Percentiles rank a stretch among this genome's conserved stretches.
Conservation (phyloP, 2,113 vertebrate species). For the Xiphias gladius region DNA sequence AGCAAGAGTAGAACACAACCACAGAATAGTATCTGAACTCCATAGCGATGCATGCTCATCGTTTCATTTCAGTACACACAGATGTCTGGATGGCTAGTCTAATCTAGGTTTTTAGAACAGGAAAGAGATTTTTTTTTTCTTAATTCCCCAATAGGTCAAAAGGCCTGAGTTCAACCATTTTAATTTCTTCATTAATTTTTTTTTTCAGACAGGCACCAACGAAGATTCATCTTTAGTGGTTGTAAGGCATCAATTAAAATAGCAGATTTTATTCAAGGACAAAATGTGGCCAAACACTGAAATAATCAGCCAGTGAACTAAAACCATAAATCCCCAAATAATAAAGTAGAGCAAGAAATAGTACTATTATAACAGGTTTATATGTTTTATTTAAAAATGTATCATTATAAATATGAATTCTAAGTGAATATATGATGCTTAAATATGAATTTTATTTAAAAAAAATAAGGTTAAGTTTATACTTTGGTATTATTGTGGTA, state of each 20-base stretch:
- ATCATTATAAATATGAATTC: not conserved
- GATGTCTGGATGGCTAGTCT: not conserved
- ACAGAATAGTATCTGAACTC: not conserved
- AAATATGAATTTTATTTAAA: not conserved
- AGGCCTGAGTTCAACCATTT: too few relatives aligned
- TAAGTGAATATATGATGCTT: not conserved
- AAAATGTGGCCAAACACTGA: not conserved
- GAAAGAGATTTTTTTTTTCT: too few relatives aligned
- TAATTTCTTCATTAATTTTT: too few relatives aligned
- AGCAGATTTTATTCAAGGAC: too few relatives aligned
- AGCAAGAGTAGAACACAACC: not conserved
- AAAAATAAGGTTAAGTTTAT: not conserved
- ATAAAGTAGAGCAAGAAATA: not conserved
- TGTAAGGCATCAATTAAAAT: too few relatives aligned
- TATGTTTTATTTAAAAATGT: not conserved
- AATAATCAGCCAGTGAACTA: not conserved
- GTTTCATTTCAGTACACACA: not conserved
- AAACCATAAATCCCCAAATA: not conserved
- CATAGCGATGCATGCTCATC: not conserved
- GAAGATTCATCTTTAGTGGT: too few relatives aligned
- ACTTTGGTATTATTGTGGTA: not conserved
- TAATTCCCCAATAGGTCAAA: too few relatives aligned
- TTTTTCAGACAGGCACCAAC: not conserved
- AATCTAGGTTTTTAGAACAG: not conserved
- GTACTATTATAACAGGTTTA: not conserved